Evolutionary conservation across 35 echinoderm and acorn worm genomes (phyloP), one percentile per base, ranked within the genome.

Genomic region (Eucidaris tribuloides): DNA sequence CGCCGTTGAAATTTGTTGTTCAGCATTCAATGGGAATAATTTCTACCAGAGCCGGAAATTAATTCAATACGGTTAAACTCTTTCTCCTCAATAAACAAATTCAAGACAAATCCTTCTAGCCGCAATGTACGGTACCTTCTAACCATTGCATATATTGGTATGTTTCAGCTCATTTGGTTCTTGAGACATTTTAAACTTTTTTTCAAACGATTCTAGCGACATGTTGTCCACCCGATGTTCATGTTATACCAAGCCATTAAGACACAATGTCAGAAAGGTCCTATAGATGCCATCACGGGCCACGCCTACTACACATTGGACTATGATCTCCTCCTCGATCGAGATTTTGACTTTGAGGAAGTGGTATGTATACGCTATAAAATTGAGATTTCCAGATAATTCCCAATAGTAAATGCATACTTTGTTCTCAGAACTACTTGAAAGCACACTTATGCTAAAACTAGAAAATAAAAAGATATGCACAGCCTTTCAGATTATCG

Each of bases 231-330:
- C 40, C 40, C 68, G 37, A 9, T 74, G 40, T 74, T 15, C 41
- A 74, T 74, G 68, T 20, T 74, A 1, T 74, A 74, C 24, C 68
- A 74, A 44, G 68, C 68, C 19, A 74, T 74, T 2, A 74, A 74
- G 40, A 74, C 68, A n/a, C 68, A 74, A n/a, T 1, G 28, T 20
- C 35, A 74, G 20, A 74, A 74, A 41, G 68, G 66, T 40, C 66
- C 66, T 72, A 23, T 72, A 37, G 66, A 72, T 39, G 37, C 6
- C 18, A 31, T 5, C 11, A 43, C 66, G 25, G 66, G 66, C 2
- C 33, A 41, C 7, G 66, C 66, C 3, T 72, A 72, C 40, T 72
- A 40, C 33, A 72, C 66, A n/a, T 40, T 72, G 4, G 66, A 72
- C 20, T 41, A 41, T 2, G 7, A 20, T 20, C 28, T 25, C 28